Evolutionary conservation across 1,140 invertebrate species (phyloP).

Genomic region (Sipha flava): DNA sequence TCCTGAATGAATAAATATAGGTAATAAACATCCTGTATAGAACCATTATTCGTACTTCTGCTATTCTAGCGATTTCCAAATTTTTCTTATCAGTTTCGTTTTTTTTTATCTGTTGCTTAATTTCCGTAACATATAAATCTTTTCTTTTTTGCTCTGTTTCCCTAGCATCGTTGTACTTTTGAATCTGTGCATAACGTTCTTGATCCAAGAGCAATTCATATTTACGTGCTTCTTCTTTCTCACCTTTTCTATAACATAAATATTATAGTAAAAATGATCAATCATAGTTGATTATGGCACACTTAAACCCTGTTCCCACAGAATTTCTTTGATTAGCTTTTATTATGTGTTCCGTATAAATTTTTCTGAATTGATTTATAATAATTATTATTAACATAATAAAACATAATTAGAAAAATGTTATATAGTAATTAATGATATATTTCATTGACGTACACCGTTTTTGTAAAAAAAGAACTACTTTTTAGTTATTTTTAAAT

Average conservation of each 20-base stretch:
- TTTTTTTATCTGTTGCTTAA: conserved; percentile 43
- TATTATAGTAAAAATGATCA: too few species aligned
- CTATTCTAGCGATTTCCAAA: conserved; percentile 41
- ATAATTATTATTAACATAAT: too few species aligned
- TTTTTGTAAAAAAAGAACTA: too few species aligned
- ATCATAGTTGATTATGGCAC: too few species aligned
- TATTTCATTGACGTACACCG: too few species aligned
- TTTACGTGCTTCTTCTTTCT: conserved; percentile 51
- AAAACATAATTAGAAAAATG: too few species aligned
- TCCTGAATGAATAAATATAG: neutral
- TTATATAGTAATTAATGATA: too few species aligned
- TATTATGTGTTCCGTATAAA: too few species aligned
- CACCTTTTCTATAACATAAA: conserved; percentile 43
- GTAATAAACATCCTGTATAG: neutral
- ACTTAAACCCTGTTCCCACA: too few species aligned
- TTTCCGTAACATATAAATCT: conserved; percentile 46
- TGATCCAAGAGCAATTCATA: conserved; percentile 56
- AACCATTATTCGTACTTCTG: neutral
- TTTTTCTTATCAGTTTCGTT: conserved; percentile 39
- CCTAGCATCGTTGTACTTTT: neutral
- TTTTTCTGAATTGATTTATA: too few species aligned
- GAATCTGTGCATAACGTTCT: neutral
- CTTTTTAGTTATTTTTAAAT: too few species aligned
- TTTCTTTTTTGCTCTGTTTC: conserved; percentile 37
- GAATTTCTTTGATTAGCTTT: too few species aligned